These are phyloP conservation scores for Onychostoma macrolepis DNA, from an alignment of 2,113 vertebrate genomes.

Conservation along the genomic window DNA sequence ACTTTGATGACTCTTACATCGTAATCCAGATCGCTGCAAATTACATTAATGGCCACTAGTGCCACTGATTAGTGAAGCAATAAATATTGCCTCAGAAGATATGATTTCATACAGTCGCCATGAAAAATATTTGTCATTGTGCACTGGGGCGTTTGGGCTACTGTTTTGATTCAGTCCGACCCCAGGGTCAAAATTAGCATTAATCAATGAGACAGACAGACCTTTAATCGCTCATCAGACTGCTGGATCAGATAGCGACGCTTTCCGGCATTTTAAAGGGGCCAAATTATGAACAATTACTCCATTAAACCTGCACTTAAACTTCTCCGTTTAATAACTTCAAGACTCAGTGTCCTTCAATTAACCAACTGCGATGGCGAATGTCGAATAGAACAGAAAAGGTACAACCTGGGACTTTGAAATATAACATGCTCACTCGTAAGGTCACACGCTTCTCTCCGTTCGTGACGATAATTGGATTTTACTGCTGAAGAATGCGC, in stretches of 20 bases:
- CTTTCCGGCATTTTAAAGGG: background rate
- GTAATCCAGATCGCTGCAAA: background rate
- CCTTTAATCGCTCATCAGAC: conserved; percentile 33
- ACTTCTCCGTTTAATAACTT: background rate
- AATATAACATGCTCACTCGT: background rate
- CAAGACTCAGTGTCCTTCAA: background rate
- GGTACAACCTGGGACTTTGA: background rate
- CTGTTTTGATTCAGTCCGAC: conserved; percentile 20
- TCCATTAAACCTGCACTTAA: conserved; percentile 13
- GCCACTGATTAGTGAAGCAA: conserved; percentile 12
- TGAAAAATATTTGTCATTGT: background rate
- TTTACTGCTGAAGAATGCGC: background rate
- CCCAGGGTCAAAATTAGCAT: conserved; percentile 31
- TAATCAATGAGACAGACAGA: conserved; percentile 28
- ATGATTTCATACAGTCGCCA: background rate
- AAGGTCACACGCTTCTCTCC: background rate
- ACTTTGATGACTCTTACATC: conserved; percentile 2
- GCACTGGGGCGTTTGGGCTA: background rate
- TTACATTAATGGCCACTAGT: conserved; percentile 28
- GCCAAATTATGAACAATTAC: conserved; percentile 1
- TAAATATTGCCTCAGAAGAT: background rate
- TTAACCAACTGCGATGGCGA: background rate
- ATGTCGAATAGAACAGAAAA: background rate
- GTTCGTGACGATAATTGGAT: background rate
- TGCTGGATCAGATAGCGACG: background rate